Evolutionary conservation across 1,140 invertebrate genomes (phyloP).

Genomic region (Tetramorium simillimum): DNA sequence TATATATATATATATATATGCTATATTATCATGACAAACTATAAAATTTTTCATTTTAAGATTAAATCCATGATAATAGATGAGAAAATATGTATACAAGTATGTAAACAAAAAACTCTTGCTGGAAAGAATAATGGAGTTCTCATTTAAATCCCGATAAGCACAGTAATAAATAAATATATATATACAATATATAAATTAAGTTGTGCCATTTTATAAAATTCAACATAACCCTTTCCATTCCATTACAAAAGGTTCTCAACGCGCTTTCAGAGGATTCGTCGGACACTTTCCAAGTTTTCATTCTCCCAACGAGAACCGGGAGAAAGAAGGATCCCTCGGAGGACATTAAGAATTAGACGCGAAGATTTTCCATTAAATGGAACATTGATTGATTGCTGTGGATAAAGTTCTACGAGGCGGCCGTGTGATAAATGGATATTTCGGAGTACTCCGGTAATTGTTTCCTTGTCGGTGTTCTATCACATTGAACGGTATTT

Average conservation of each 20-base stretch:
- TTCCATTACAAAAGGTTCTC: slow-evolving; percentile 7
- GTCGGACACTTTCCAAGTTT: slow-evolving; percentile 56
- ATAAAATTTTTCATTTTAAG: slow-evolving; percentile 15
- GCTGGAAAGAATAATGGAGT: neutral
- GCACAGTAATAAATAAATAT: neutral
- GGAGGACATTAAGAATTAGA: slow-evolving; percentile 64
- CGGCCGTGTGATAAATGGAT: slow-evolving; percentile 68
- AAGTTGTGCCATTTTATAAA: neutral
- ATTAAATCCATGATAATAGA: neutral
- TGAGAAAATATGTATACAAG: neutral
- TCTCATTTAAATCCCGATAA: neutral
- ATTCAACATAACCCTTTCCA: slow-evolving; percentile 13
- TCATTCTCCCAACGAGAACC: slow-evolving; percentile 46
- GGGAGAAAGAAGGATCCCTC: slow-evolving; percentile 37
- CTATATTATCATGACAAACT: neutral
- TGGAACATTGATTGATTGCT: slow-evolving; percentile 72
- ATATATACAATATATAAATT: neutral
- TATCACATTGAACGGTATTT: slow-evolving; percentile 53
- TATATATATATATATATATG: neutral
- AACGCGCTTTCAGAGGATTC: slow-evolving; percentile 11
- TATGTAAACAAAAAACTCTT: neutral
- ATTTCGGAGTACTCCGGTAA: slow-evolving; percentile 61
- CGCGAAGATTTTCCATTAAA: slow-evolving; percentile 71
- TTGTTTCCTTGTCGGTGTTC: slow-evolving; percentile 66
- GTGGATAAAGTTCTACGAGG: slow-evolving; percentile 65